phyloP scores from a whole-genome alignment of 2,797 vertebrate species.

The Iguana delicatissima region DNA sequence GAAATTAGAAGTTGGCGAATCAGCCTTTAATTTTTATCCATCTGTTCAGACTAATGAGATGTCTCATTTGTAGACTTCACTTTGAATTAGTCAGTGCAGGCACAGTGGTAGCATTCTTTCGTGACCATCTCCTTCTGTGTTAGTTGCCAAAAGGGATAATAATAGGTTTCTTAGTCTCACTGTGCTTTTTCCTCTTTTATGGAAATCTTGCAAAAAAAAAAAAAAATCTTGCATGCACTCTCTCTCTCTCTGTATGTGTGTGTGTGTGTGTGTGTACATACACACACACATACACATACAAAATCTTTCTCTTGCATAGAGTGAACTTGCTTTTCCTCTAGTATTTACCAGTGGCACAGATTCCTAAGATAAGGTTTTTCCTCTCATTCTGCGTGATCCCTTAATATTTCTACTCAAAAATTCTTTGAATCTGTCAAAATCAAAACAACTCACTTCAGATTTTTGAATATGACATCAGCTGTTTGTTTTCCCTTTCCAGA shows the following conservation, averaged over 20 bases:
- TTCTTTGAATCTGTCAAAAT: slow-evolving; percentile 26
- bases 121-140: slow-evolving; percentile 75
- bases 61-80: slow-evolving; percentile 83
- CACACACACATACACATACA: not conserved
- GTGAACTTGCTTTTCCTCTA: slow-evolving; percentile 52
- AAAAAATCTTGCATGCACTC: not conserved
- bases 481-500: slow-evolving; percentile 32
- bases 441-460: slow-evolving; percentile 20
- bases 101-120: slow-evolving; percentile 77
- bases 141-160: slow-evolving; percentile 73
- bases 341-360: slow-evolving; percentile 42
- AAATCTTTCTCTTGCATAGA: slow-evolving; percentile 54
- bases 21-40: slow-evolving; percentile 90
- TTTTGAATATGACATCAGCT: slow-evolving; percentile 20
- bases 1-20: slow-evolving; percentile 88
- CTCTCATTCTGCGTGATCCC: slow-evolving; percentile 31
- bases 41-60: slow-evolving; percentile 90
- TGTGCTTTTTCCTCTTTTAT: slow-evolving; percentile 59
- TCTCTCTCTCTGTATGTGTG: not conserved
- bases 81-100: slow-evolving; percentile 83
- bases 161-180: slow-evolving; percentile 74
- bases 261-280: too few relatives aligned
- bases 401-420: slow-evolving; percentile 41
- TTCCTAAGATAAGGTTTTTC: slow-evolving; percentile 44
- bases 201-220: slow-evolving; percentile 63